phyloP scores from a whole-genome alignment of 2,888 invertebrate species.

The Plebejus argus region DNA sequence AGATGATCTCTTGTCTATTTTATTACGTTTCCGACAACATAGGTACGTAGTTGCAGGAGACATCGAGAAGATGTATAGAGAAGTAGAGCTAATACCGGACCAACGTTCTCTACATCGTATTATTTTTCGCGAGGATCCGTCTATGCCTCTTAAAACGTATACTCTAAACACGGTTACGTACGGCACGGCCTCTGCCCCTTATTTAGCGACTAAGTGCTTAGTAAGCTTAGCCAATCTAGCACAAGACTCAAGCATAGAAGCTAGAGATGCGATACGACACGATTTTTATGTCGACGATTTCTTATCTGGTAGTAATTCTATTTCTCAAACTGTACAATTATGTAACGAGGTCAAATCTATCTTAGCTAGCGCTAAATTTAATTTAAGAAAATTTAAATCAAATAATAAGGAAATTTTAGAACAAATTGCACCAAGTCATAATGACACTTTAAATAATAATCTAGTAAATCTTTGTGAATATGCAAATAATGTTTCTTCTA shows the following conservation, averaged over 20 bases:
- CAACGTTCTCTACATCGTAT: background rate
- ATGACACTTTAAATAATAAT: background rate
- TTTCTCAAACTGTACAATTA: background rate
- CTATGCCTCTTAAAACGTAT: background rate
- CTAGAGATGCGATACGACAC: background rate
- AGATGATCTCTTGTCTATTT: background rate
- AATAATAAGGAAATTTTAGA: background rate
- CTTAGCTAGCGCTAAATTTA: background rate
- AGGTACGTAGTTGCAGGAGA: background rate
- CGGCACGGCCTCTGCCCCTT: constrained; percentile 8
- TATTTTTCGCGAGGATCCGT: background rate
- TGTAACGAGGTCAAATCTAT: background rate
- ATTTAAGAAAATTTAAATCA: background rate
- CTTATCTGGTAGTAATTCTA: background rate
- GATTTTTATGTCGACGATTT: background rate
- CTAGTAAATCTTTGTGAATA: background rate
- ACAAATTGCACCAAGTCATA: background rate
- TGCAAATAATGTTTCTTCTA: background rate
- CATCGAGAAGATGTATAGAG: background rate
- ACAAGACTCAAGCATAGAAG: background rate
- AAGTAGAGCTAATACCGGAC: background rate
- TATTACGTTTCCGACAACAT: constrained; percentile 6
- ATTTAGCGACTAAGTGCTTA: background rate
- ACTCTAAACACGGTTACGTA: background rate
- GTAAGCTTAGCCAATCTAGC: background rate